Evolutionary conservation across 2,113 vertebrate genomes (phyloP).

Genomic region (Rhodinocichla rosea): DNA sequence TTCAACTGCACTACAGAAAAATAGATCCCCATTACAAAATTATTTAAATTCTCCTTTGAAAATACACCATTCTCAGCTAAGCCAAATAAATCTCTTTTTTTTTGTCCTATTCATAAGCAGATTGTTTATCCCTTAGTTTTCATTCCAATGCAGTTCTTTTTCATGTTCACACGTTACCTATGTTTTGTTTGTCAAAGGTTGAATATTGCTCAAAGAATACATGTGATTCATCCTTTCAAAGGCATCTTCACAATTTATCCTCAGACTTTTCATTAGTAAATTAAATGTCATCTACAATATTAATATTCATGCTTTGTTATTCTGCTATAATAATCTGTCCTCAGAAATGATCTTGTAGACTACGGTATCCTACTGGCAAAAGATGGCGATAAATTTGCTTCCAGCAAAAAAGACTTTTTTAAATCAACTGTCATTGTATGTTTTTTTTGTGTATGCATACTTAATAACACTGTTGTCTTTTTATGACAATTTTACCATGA

Average conservation of each 20-base stretch:
- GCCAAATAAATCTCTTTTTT: background rate
- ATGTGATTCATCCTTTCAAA: background rate
- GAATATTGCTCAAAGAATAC: background rate
- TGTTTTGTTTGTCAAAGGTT: background rate
- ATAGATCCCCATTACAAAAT: background rate
- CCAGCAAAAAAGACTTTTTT: background rate
- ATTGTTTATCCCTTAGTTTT: background rate
- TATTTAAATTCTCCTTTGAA: background rate
- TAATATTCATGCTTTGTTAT: background rate
- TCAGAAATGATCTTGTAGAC: background rate
- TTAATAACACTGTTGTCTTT: background rate
- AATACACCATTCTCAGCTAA: background rate
- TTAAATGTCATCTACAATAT: background rate
- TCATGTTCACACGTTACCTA: background rate
- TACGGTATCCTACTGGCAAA: background rate
- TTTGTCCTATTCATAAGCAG: background rate
- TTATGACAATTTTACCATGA: background rate
- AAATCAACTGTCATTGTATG: background rate
- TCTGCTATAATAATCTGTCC: background rate
- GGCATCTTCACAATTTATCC: background rate
- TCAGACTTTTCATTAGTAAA: slow-evolving; percentile 3
- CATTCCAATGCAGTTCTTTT: background rate
- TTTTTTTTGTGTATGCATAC: background rate
- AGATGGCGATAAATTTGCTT: background rate
- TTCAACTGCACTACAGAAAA: background rate